Evolutionary conservation across 2,797 vertebrate species (phyloP), one percentile per base, ranked within the genome.

Genomic region (Neomorphus geoffroyi): DNA sequence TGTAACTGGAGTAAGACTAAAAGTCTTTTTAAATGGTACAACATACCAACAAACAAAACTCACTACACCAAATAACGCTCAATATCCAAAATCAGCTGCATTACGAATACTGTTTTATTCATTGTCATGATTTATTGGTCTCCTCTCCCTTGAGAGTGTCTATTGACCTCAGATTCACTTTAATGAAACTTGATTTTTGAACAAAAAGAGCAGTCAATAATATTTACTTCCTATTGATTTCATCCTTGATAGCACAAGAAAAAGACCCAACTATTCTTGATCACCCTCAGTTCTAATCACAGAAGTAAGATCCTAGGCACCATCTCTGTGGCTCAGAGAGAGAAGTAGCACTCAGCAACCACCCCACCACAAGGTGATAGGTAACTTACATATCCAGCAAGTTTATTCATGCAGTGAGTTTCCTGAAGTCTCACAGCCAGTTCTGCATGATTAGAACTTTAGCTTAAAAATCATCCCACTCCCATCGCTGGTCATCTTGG

Each of bases 101-200:
- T 94, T 91, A 82, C 91, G 96, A 97, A 92, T 87, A 96, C 92
- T 95, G 65, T 95, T 94, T 93, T 80, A 89, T 50, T 91, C 67
- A 51, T 81, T 48, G 54, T 48, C 89, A 69, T 91, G 86, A 97
- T 96, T 96, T 95, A 96, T 93, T 66, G 86, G 69, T 77, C 71
- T 89, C 87, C 86, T 94, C 80, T 77, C 57, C 72, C 53, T 69
- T 32, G 66, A 92, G 88, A 94, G 90, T 77, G 96, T 96, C 87
- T 85, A 86, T 45, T 92, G 94, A 95, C 96, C 96, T 94, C 84
- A 80, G 77, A 79, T 95, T 97, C 96, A 95, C 93, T 96, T 95
- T 94, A 93, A 94, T 97, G 96, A 96, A 97, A 97, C 97, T 96
- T 96, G 89, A 97, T 96, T 97, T 96, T 90, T 95, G 96, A 94